These are phyloP conservation scores for Caloenas nicobarica DNA, from an alignment of 2,113 vertebrate species.

Conservation along the genomic window DNA sequence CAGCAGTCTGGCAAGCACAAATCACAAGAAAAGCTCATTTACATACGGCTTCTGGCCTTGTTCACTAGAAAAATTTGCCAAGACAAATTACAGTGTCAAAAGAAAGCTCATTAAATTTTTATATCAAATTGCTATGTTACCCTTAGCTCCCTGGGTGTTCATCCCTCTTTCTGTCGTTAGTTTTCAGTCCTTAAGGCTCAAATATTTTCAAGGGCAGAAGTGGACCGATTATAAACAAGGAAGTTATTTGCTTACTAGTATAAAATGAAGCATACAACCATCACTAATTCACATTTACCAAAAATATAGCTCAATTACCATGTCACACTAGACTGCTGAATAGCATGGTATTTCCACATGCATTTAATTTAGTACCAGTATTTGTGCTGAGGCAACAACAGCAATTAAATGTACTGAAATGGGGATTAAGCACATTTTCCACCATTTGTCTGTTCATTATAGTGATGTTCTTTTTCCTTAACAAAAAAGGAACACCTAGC, in stretches of 20 bases:
- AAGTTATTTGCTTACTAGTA: conserved; percentile 7
- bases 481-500: not conserved
- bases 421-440: not conserved
- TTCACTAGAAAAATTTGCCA: conserved; percentile 56
- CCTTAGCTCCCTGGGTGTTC: conserved; percentile 33
- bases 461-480: not conserved
- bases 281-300: not conserved
- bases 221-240: conserved; percentile 13
- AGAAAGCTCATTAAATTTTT: conserved; percentile 76
- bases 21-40: conserved; percentile 67
- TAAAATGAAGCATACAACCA: not conserved
- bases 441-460: not conserved
- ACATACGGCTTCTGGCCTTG: conserved; percentile 70
- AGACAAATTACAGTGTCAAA: conserved; percentile 74
- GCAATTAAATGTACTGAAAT: not conserved
- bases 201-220: conserved; percentile 43
- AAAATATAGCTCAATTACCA: not conserved
- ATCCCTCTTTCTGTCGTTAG: conserved; percentile 18
- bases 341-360: not conserved
- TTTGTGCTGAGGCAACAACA: not conserved
- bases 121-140: conserved; percentile 51
- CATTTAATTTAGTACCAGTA: not conserved
- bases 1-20: conserved; percentile 21
- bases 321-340: not conserved
- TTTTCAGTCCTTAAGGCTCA: conserved; percentile 35